Base-by-base conservation (phyloP, 2,888 invertebrate species). In the Byasa hedistus region DNA sequence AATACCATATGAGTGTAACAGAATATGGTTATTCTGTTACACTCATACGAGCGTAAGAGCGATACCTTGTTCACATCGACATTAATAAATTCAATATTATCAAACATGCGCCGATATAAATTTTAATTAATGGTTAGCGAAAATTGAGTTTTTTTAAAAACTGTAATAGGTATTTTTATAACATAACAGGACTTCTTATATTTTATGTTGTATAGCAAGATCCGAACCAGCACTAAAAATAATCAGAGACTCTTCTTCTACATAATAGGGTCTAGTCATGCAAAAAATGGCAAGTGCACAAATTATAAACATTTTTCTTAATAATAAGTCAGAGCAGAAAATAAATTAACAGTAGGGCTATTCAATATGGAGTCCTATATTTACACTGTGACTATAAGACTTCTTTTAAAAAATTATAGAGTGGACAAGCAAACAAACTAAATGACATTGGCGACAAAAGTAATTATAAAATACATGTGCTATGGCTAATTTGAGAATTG, bases 51-150 rank as follows among this genome's bases (percentile, higher is more conserved):
- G n/a, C n/a, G n/a, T n/a, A n/a, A n/a, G n/a, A n/a, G n/a, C n/a
- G n/a, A n/a, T n/a, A n/a, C n/a, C n/a, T n/a, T n/a, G n/a, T 15
- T 48, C 36, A 59, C 54, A 59, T 64, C 39, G 15, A 65, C 44
- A 59, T 59, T 55, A 55, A n/a, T 32, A 32, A 10, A 32, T 48
- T 62, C 59, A 19, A 59, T 59, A 65, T 64, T 59, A 44, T 44
- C 44, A 44, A 44, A 44, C 44, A 44, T 44, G 15, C 15, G 19
- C 15, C 15, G 19, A 4, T 44, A 44, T 17, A 17, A 15, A 44
- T 17, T 17, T 15, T n/a, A n/a, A n/a, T n/a, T n/a, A n/a, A n/a
- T n/a, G n/a, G n/a, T n/a, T n/a, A n/a, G n/a, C n/a, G n/a, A n/a
- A n/a, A n/a, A n/a, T n/a, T n/a, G n/a, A n/a, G n/a, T n/a, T n/a